Evolutionary conservation across 2,888 invertebrate species (phyloP), one percentile per base, ranked within the genome.

Genomic region (Polymixis flavicincta): DNA sequence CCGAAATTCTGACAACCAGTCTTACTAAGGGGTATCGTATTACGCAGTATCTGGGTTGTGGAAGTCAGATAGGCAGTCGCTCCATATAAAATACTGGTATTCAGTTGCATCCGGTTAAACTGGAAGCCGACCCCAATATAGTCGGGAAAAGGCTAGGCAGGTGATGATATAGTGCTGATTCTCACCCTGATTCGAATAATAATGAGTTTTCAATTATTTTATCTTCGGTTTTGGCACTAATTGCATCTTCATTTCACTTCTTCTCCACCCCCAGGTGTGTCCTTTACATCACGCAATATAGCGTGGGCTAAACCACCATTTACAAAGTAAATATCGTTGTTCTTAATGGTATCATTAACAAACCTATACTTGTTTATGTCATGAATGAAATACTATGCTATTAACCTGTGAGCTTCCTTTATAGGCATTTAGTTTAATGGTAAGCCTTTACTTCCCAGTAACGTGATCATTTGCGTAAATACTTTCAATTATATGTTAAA

Each of bases 311-410:
- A 76, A 82, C 19, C 32, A 65, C 45, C 28, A 28, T 45, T 55
- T 52, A 67, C 45, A 45, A 32, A 45, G 14, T 9, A 25, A 45
- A 28, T n/a, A 11, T n/a, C 59, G 19, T 52, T 59, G 45, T 37
- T 42, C 50, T 54, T 77, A 79, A 70, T 82, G 42, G 28, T 52
- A 65, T 82, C 48, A 83, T 83, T 68, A 78, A 14, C 17, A 28
- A 68, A 52, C 59, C 59, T 19, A 28, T 52, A 60, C 7, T 72
- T 50, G 48, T 69, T 50, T 48, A 57, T 79, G 68, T 69, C 60
- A 42, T 64, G 63, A 50, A 32, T 48, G 22, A 50, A 83, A 80
- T 73, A 37, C 32, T 28, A 79, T 73, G 22, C 73, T 13, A 83
- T 80, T 73, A 57, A 17, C 8, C 2, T 9, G 8, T 57, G 14